Evolutionary conservation across 1,140 invertebrate genomes (phyloP).

Genomic region (Nylanderia fulva): DNA sequence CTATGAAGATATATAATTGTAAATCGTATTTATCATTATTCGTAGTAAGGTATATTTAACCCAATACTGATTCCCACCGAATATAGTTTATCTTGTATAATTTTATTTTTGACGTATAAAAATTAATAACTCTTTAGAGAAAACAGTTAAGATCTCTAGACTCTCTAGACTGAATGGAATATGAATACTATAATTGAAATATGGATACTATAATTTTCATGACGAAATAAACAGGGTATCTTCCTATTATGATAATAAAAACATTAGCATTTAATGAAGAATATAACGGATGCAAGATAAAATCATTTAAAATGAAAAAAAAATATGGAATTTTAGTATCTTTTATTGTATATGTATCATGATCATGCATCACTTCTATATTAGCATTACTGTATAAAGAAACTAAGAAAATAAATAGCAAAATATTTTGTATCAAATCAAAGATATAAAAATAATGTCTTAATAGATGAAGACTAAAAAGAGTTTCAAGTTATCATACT

Average conservation of each 20-base stretch:
- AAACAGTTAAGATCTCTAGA: background rate
- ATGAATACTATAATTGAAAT: constrained; percentile 17
- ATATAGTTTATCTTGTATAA: constrained; percentile 30
- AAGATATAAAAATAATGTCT: constrained; percentile 37
- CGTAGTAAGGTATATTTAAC: background rate
- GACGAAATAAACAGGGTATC: constrained; percentile 67
- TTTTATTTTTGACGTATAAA: constrained; percentile 28
- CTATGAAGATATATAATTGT: constrained; percentile 21
- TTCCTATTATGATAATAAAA: constrained; percentile 50
- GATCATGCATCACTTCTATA: background rate
- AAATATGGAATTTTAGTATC: background rate
- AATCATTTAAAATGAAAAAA: constrained; percentile 14
- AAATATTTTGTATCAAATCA: constrained; percentile 43
- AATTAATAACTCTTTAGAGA: background rate
- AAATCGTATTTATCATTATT: constrained; percentile 7
- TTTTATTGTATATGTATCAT: constrained; percentile 14
- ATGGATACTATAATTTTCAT: background rate
- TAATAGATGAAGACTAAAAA: constrained; percentile 37
- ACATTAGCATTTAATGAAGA: constrained; percentile 28
- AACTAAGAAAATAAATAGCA: background rate
- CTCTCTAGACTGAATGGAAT: too few species aligned
- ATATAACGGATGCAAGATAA: background rate
- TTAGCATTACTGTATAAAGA: constrained; percentile 37
- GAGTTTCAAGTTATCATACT: constrained; percentile 2
- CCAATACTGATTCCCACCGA: constrained; percentile 28